These are phyloP conservation scores for Neodon shergylaensis DNA, from an alignment of 2,113 vertebrate genomes.

Conservation along the genomic window DNA sequence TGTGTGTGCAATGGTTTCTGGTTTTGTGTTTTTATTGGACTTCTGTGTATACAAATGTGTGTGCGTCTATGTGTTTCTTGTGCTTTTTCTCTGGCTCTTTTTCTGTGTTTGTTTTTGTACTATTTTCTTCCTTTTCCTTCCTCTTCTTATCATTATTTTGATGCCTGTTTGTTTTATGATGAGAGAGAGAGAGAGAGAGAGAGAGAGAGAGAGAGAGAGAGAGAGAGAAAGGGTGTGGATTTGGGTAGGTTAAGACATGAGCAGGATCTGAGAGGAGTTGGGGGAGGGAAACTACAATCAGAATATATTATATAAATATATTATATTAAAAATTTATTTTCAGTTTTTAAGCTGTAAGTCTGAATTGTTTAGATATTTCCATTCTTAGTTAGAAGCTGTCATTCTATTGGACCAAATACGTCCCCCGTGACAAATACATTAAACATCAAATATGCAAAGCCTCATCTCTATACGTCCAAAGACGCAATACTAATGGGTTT, in stretches of 20 bases:
- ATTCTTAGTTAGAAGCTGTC: neutral
- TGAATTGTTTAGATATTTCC: neutral
- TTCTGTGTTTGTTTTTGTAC: neutral
- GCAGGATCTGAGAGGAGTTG: neutral
- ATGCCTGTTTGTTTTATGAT: neutral
- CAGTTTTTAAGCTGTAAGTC: neutral
- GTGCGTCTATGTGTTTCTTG: neutral
- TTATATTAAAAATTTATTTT: neutral
- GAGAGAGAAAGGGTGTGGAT: neutral
- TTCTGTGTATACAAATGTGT: neutral
- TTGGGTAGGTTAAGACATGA: neutral
- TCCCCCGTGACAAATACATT: neutral
- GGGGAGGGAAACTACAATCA: neutral
- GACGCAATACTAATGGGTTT: neutral
- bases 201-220: neutral
- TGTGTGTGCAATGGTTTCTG: neutral
- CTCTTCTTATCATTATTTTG: neutral
- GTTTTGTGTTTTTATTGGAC: neutral
- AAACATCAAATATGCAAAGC: neutral
- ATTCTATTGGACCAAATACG: neutral
- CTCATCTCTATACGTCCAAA: neutral
- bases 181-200: neutral
- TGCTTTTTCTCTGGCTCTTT: neutral
- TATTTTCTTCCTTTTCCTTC: neutral
- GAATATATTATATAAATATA: neutral